Base-by-base conservation (phyloP, 2,797 vertebrate species). In the Melanogrammus aeglefinus region DNA sequence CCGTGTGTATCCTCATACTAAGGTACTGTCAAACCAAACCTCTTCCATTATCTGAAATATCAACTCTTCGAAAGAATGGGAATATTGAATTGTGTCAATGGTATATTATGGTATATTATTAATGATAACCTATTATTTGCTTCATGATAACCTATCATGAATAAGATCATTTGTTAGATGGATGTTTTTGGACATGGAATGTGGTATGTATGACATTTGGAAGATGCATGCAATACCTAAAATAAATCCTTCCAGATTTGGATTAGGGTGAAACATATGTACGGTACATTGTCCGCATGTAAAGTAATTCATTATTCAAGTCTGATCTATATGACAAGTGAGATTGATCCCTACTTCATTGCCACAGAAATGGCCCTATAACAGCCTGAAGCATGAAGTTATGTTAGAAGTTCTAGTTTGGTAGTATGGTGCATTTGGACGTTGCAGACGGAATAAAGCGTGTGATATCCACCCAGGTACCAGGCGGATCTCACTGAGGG, bases 1-100 rank as follows among this genome's bases (percentile, higher is more conserved):
- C 95, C 73, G 84, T 93, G 81, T 97, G 96, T 73, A 91, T 92
- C 78, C 88, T 93, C 70, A 84, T 92, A 83, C 80, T 92, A 84
- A 90, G 92, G 92, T 93, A 89, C 6, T 76, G 57, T 35, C 57
- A 0, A 44, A 63, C 6, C 78, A 10, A 39, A 2, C 21, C 51
- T 6, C 3, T 33, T 6, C 14, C 14, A 33, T 4, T 44, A 24
- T 75, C 72, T 13, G 10, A 9, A n/a, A 69, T 66, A 18, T 16
- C 33, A 33, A 33, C 18, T 35, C 33, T 18, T 72, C 4, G 0
- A 35, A 5, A 72, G 31, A 35, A 35, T 16, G 29, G 2, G 63
- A 69, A 69, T 27, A 9, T 12, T 12, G 0, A 69, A 69, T 63
- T 63, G n/a, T 63, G 57, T 24, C 57, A 24, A 63, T 63, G 51